Conservation (phyloP, 2,113 vertebrate genomes). For the Todiramphus chloris region DNA sequence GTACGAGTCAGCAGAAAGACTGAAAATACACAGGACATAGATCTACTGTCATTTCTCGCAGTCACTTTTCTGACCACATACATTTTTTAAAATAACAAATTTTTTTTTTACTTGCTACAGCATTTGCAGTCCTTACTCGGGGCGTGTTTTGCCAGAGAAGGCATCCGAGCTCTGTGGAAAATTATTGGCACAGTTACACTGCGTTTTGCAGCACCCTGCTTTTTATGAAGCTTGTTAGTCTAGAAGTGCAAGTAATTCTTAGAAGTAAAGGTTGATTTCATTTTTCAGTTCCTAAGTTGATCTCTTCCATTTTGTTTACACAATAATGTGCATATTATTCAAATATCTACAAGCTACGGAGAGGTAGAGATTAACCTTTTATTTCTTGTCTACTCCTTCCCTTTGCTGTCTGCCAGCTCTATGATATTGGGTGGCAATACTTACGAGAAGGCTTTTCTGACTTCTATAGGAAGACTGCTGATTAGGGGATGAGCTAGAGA, state of each 20-base stretch:
- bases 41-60: background rate
- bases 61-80: background rate
- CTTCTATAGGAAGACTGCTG: background rate
- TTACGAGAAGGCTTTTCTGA: background rate
- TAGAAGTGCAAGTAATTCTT: background rate
- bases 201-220: background rate
- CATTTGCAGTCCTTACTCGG: background rate
- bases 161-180: background rate
- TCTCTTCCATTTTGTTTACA: background rate
- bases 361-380: background rate
- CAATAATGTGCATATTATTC: background rate
- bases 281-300: background rate
- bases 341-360: background rate
- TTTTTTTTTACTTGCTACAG: background rate
- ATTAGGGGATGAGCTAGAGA: background rate
- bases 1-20: constrained; percentile 30
- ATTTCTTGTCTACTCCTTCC: background rate
- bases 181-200: background rate
- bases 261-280: background rate
- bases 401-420: background rate
- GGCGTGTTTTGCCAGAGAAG: background rate
- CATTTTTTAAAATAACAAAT: background rate
- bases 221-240: background rate
- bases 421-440: background rate
- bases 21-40: background rate